Evolutionary conservation across 2,797 vertebrate species (phyloP).

Genomic region (Mormyrus proboscirostris): DNA sequence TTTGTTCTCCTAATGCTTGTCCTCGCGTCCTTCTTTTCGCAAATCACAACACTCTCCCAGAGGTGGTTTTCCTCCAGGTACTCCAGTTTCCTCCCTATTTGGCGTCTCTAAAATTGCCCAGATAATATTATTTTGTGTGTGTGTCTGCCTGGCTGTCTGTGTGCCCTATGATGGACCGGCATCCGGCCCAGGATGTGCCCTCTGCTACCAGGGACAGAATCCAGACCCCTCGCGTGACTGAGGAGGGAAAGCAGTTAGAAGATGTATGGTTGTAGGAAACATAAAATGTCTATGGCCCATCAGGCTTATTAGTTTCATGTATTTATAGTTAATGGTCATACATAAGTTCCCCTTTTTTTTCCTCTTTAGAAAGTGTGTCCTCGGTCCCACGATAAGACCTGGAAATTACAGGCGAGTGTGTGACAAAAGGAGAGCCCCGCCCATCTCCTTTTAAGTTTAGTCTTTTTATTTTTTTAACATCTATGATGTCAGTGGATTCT

Average conservation of each 20-base stretch:
- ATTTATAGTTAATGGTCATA: not conserved
- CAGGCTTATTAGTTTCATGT: not conserved
- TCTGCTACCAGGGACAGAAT: not conserved
- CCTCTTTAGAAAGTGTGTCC: not conserved
- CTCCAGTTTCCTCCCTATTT: not conserved
- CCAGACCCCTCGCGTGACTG: not conserved
- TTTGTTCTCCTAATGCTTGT: not conserved
- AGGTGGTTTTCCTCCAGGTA: not conserved
- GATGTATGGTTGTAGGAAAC: not conserved
- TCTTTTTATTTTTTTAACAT: not conserved
- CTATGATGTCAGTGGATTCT: not conserved
- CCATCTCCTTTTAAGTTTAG: not conserved
- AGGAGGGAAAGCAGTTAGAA: not conserved
- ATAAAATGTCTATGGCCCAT: not conserved
- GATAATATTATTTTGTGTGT: not conserved
- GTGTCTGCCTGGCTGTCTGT: not conserved
- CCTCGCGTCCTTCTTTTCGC: not conserved
- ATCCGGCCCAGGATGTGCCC: not conserved
- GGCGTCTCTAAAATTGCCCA: not conserved
- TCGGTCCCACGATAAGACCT: not conserved
- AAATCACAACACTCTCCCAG: not conserved
- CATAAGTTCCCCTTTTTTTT: not conserved
- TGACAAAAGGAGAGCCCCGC: not conserved
- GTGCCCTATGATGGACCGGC: not conserved
- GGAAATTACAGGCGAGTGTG: not conserved